Percentiles rank a stretch among this genome's conserved stretches.
phyloP scores from a whole-genome alignment of 2,888 invertebrate species.

The Hyppa rectilinea region DNA sequence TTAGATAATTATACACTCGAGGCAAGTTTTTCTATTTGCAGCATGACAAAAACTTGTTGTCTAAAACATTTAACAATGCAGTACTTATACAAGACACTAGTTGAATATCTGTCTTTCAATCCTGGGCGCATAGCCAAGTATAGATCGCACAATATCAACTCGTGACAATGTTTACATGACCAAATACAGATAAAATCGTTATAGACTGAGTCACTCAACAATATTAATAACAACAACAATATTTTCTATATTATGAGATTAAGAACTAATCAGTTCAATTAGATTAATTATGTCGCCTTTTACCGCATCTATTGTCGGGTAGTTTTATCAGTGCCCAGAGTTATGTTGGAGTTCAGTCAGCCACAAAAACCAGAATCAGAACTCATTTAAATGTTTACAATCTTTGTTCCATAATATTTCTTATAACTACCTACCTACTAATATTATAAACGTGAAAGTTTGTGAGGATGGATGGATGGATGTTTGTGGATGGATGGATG shows the following conservation, averaged over 20 bases:
- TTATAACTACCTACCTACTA: no score
- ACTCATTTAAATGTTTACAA: no score
- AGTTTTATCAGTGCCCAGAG: no score
- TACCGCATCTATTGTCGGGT: not conserved
- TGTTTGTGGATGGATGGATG: no score
- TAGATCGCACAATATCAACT: conserved; percentile 8
- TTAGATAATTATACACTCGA: not conserved
- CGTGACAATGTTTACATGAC: conserved; percentile 26
- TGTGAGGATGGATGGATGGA: no score
- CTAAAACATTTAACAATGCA: not conserved
- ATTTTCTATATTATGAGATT: not conserved
- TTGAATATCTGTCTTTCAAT: not conserved
- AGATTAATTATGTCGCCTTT: not conserved
- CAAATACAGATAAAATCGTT: conserved; percentile 35
- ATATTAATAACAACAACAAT: no score
- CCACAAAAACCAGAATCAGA: no score
- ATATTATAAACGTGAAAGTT: no score
- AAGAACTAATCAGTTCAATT: not conserved
- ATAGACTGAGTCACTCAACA: conserved; percentile 6
- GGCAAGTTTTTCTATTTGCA: not conserved
- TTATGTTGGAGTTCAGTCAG: no score
- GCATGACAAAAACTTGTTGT: not conserved
- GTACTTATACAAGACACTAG: not conserved
- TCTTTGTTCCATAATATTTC: no score
- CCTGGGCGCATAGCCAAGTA: conserved; percentile 20